These are phyloP conservation scores for Vultur gryphus DNA, from an alignment of 2,797 vertebrate genomes.

Conservation along the genomic window DNA sequence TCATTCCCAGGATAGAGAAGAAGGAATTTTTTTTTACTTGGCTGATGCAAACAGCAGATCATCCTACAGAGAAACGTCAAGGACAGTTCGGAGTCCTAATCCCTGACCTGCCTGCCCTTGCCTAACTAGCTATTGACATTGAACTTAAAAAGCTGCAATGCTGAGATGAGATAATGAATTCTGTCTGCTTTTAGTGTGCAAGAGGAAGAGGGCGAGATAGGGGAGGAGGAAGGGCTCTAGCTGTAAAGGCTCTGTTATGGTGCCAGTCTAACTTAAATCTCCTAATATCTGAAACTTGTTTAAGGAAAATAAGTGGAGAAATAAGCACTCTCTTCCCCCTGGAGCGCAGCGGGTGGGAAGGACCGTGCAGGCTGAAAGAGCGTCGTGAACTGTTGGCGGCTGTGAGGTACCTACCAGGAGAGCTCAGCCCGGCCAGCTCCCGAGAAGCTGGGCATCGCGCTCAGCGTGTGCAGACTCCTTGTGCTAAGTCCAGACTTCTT, in stretches of 20 bases:
- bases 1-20: constrained; percentile 75
- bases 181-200: constrained; percentile 47
- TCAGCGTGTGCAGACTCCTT: rapidly evolving
- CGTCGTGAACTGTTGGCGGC: rapidly evolving
- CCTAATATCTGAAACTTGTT: background rate
- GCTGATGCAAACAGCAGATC: constrained; percentile 74
- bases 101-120: constrained; percentile 74
- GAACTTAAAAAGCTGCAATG: constrained; percentile 71
- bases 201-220: background rate
- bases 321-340: too few species aligned
- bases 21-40: constrained; percentile 57
- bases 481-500: background rate
- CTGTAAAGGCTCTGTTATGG: background rate
- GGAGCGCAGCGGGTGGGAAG: background rate
- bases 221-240: constrained; percentile 9
- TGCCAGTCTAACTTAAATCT: background rate
- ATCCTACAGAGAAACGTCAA: constrained; percentile 73
- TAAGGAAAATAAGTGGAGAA: background rate
- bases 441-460: rapidly evolving
- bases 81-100: constrained; percentile 77
- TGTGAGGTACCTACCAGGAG: background rate
- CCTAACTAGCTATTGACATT: constrained; percentile 80
- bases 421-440: background rate
- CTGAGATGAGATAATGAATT: constrained; percentile 73
- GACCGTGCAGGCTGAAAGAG: background rate